phyloP scores from a whole-genome alignment of 2,888 invertebrate species.

The Eupithecia inturbata region DNA sequence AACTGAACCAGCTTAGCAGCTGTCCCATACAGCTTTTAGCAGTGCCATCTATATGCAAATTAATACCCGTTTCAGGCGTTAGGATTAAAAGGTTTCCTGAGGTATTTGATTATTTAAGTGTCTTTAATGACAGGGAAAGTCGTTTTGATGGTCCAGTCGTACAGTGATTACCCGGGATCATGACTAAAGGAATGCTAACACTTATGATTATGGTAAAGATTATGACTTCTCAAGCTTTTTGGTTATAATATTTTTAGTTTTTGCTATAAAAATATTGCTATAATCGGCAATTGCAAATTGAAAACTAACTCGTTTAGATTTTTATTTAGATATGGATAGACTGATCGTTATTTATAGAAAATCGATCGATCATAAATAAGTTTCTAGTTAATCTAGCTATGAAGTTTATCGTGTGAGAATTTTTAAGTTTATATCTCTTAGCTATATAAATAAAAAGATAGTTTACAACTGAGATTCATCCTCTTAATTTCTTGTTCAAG shows the following conservation, averaged over 20 bases:
- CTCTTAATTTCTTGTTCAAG: background rate
- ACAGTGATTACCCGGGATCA: background rate
- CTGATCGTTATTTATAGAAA: background rate
- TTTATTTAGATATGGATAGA: constrained; percentile 9
- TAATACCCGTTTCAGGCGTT: constrained; percentile 59
- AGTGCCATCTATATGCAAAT: constrained; percentile 75
- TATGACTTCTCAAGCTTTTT: background rate
- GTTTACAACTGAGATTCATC: background rate
- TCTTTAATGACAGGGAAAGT: constrained; percentile 12
- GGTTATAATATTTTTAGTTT: background rate
- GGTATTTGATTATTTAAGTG: constrained; percentile 17
- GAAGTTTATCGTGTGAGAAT: background rate
- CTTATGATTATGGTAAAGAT: background rate
- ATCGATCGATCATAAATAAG: background rate
- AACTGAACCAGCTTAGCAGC: constrained; percentile 74
- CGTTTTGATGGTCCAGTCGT: background rate
- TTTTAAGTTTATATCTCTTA: background rate
- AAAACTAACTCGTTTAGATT: constrained; percentile 5
- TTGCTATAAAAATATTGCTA: background rate
- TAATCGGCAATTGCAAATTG: background rate
- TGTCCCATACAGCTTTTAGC: constrained; percentile 70
- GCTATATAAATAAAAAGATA: background rate
- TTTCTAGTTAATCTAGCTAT: background rate
- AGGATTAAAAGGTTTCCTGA: constrained; percentile 50
- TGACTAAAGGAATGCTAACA: background rate